Base-by-base conservation (phyloP, 2,113 vertebrate genomes). In the Neofelis nebulosa region DNA sequence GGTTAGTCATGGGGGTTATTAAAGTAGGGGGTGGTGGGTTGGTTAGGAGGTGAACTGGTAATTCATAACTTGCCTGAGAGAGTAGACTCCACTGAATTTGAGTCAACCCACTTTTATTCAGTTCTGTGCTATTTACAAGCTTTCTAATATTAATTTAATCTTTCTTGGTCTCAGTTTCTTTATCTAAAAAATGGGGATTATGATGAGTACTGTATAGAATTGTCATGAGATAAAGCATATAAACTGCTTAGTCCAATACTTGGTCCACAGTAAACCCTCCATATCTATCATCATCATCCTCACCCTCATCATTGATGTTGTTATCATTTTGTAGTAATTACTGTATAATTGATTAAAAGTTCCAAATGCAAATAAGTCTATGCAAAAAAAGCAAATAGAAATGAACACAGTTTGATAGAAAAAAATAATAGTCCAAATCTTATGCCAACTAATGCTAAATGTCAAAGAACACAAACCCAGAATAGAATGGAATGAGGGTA, bases 361-460 rank as follows among this genome's bases (percentile, higher is more conserved):
- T 66, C 23, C 23, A 41, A 90, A 57, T 3, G 3, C 11, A 92
- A 74, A 74, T 61, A 50, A 69, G 10, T 38, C n/a, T 52, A 10
- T 65, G 7, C 8, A 81, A 92, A 74, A 92, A 92, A 87, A 55
- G 7, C 29, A 92, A 73, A 65, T 50, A 95, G 21, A 33, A 38
- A 88, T 80, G 8, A 52, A 41, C 31, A 80, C 14, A 38, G 10
- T 41, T 81, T 82, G 7, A 5, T 27, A 69, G 50, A 68, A 71
- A 85, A 79, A 31, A 80, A 78, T 65, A 33, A 71, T 78, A 91
- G 19, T 69, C 25, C 36, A 85, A 91, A 61, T 50, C 11, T n/a
- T 61, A 57, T 69, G 57, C 31, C 50, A 45, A 36, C 23, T 76
- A 61, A 91, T 50, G 25, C 8, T 61, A 33, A 95, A 36, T 38